phyloP scores from a whole-genome alignment of 2,113 vertebrate species.

The Puffinus mauretanicus region DNA sequence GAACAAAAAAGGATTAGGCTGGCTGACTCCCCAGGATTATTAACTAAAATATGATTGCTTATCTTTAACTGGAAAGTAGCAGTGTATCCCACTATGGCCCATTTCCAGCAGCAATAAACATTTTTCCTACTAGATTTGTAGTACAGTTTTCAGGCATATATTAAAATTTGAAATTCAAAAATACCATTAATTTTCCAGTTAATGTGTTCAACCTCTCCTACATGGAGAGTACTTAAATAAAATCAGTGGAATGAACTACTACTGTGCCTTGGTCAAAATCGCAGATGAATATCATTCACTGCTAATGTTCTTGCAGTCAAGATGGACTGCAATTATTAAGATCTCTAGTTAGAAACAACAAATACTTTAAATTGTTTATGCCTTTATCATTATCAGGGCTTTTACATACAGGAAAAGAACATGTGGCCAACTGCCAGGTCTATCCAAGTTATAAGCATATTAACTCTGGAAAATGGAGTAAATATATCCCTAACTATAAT shows the following conservation, averaged over 20 bases:
- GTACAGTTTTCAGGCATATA: background rate
- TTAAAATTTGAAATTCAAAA: conserved; percentile 10
- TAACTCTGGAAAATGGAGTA: background rate
- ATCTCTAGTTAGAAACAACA: background rate
- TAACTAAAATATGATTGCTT: conserved; percentile 33
- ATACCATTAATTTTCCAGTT: conserved; percentile 6
- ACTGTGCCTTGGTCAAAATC: background rate
- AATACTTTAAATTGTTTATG: background rate
- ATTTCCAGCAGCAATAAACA: conserved; percentile 39
- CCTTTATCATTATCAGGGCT: background rate
- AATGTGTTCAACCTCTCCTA: background rate
- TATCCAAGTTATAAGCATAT: background rate
- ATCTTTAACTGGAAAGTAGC: conserved; percentile 20
- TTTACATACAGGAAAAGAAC: background rate
- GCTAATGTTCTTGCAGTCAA: background rate
- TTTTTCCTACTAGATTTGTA: conserved; percentile 13
- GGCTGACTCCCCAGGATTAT: conserved; percentile 1
- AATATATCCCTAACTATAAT: background rate
- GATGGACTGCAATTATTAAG: background rate
- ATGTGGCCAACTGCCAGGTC: background rate
- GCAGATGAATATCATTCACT: background rate
- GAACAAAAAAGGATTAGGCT: conserved; percentile 34
- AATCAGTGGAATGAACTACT: background rate
- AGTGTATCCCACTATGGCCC: background rate
- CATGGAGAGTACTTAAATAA: background rate